Base-by-base conservation (phyloP, 53 echinoderm and acorn worm species). In the Stichopus horrens region DNA sequence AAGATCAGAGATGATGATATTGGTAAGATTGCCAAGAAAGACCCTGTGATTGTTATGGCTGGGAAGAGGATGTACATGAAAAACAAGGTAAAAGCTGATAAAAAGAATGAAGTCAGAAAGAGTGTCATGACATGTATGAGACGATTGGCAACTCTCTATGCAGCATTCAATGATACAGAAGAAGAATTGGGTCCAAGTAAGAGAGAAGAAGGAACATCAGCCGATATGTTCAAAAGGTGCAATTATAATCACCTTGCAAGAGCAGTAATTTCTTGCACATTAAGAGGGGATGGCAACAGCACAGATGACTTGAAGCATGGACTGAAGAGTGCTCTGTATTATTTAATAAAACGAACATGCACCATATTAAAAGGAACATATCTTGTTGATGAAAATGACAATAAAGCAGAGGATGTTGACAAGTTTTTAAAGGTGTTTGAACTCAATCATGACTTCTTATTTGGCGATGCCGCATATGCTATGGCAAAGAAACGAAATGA, bases 211-310 rank as follows among this genome's bases (percentile, higher is more conserved):
- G 90, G 89, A n/a, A 86, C 84, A 65, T 82, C 77, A 58, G 77
- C 84, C 16, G 93, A 93, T 76, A 91, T 95, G 93, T 95, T 95
- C 86, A 80, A 88, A 5, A 89, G 93, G 51, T 79, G 89, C n/a
- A 90, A 95, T 67, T 95, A 90, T 83, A 52, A 65, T 19, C 77
- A 80, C 54, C 89, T 95, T 53, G 75, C 74, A 55, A 75, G 86
- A 67, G 95, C 95, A 55, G 86, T 95, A 7, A 75, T 77, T 5
- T 55, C 58, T 13, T 83, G 88, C 65, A 92, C 92, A 74, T 21
- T 74, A 74, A 89, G 53, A 86, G 82, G 86, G 19, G 86, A 74
- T 53, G 74, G n/a, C 52, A 9, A 56, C 9, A 53, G 87, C 5
- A 57, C n/a, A 14, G 73, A 57, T 58, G 89, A 89, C 52, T 37